phyloP scores from a whole-genome alignment of 2,888 invertebrate genomes.

The Nowickia ferox region DNA sequence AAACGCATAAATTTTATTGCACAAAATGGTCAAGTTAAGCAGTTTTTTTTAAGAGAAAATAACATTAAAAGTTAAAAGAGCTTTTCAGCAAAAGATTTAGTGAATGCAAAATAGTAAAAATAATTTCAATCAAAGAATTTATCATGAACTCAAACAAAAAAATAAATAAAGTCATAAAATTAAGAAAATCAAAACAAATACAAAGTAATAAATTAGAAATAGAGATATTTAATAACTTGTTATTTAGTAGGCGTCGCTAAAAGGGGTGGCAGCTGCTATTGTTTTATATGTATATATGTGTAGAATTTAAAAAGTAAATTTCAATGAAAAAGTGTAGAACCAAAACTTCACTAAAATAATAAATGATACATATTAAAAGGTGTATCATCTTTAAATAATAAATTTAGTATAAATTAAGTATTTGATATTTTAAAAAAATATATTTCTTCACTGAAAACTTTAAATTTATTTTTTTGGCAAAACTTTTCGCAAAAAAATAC shows the following conservation, averaged over 20 bases:
- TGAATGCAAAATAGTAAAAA: constrained; percentile 51
- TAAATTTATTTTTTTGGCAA: too few relatives aligned
- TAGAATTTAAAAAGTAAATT: too few relatives aligned
- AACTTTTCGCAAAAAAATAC: too few relatives aligned
- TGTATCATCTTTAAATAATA: too few relatives aligned
- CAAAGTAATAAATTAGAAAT: constrained; percentile 13
- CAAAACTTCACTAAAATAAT: too few relatives aligned
- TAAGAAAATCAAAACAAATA: constrained; percentile 11
- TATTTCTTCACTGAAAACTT: too few relatives aligned
- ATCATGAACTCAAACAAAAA: constrained; percentile 19
- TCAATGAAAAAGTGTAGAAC: too few relatives aligned
- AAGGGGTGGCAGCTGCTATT: background rate
- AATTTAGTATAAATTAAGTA: too few relatives aligned
- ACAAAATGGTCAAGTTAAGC: constrained; percentile 52
- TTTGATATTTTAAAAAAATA: too few relatives aligned
- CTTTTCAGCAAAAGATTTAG: constrained; percentile 1
- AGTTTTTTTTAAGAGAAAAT: constrained; percentile 34
- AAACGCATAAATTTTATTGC: constrained; percentile 59
- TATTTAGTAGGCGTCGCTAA: background rate
- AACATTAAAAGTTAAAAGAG: constrained; percentile 27
- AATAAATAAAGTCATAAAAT: constrained; percentile 52
- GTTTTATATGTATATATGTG: too few relatives aligned
- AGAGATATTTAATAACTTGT: background rate
- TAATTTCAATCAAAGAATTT: constrained; percentile 45
- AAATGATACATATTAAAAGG: too few relatives aligned